Base-by-base conservation (phyloP, 2,888 invertebrate species). In the Cheilosia impressa region DNA sequence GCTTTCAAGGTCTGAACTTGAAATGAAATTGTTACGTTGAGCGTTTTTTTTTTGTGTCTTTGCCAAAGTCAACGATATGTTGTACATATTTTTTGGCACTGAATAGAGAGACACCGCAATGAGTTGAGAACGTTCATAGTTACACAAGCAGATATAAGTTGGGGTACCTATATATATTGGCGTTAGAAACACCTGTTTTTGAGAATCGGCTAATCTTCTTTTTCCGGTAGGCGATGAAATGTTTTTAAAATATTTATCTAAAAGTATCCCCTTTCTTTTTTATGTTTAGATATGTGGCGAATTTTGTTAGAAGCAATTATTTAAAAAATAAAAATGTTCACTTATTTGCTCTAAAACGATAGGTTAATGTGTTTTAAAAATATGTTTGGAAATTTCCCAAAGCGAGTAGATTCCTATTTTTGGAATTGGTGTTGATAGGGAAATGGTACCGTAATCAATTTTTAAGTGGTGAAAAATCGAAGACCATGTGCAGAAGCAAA, bases 1-100 rank as follows among this genome's bases (percentile, higher is more conserved):
- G 55, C 22, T 43, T 34, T 47, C n/a, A 68, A 60, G 41, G 66
- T 53, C 60, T 68, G 76, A 76, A 76, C 76, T 76, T 76, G 66
- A 76, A 76, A 60, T 53, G 53, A 66, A 76, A 45, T 60, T 41
- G 50, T 65, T 65, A 65, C 75, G 75, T 50, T 65, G 65, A 57
- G 27, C 57, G 27, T 47, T 17, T 38, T 38, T 15, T 22, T n/a
- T 57, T 57, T 57, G 75, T 65, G 45, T 58, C 57, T 57, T 31
- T 75, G 75, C 65, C 75, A 75, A 66, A 58, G 57, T 65, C 63
- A 47, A 47, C 45, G 65, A 41, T 58, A 66, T 45, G 50, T 50
- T 47, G 75, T 57, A 65, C 50, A 50, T 75, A 22, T 75, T 75
- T 41, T 65, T 66, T 38, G 65, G 75, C 75, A 75, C 17, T 41